Evolutionary conservation across 2,888 invertebrate species (phyloP).

Genomic region (Folsomia manolachei): DNA sequence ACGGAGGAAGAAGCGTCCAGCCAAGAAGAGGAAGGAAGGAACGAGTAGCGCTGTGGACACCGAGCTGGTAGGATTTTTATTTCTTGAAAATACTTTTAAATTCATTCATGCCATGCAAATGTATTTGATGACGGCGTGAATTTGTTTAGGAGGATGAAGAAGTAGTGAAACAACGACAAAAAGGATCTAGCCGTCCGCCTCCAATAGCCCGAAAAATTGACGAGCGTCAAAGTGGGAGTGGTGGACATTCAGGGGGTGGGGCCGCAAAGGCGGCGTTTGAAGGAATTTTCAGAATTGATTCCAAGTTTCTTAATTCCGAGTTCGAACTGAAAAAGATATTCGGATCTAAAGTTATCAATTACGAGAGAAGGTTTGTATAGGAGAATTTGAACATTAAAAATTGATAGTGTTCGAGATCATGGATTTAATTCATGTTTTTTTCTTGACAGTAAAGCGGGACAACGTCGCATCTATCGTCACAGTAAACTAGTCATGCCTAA

Average conservation of each 20-base stretch:
- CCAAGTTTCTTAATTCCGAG: conserved; percentile 72
- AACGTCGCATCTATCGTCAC: conserved; percentile 40
- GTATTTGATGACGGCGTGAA: not conserved
- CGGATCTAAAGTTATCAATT: conserved; percentile 72
- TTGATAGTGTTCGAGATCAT: too few species aligned
- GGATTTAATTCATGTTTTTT: too few species aligned
- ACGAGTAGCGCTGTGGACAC: conserved; percentile 33
- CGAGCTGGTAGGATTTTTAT: conserved; percentile 25
- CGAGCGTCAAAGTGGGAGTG: conserved; percentile 18
- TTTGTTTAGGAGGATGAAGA: conserved; percentile 66
- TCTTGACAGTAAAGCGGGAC: conserved; percentile 50
- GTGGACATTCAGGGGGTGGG: too few species aligned
- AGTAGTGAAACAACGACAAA: conserved; percentile 62
- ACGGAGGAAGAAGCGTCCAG: conserved; percentile 62
- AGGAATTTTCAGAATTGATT: conserved; percentile 64
- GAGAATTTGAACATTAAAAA: too few species aligned
- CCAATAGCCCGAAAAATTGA: conserved; percentile 46
- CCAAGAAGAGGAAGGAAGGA: conserved; percentile 22
- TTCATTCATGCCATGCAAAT: not conserved
- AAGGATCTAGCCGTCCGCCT: conserved; percentile 49
- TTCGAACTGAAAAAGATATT: conserved; percentile 78
- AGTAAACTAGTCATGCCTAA: conserved; percentile 67
- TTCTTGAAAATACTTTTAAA: not conserved
- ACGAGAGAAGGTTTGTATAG: conserved; percentile 59
- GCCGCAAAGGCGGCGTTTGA: conserved; percentile 51